Conservation (phyloP, 2,888 invertebrate species). For the Parasteatoda lunata region DNA sequence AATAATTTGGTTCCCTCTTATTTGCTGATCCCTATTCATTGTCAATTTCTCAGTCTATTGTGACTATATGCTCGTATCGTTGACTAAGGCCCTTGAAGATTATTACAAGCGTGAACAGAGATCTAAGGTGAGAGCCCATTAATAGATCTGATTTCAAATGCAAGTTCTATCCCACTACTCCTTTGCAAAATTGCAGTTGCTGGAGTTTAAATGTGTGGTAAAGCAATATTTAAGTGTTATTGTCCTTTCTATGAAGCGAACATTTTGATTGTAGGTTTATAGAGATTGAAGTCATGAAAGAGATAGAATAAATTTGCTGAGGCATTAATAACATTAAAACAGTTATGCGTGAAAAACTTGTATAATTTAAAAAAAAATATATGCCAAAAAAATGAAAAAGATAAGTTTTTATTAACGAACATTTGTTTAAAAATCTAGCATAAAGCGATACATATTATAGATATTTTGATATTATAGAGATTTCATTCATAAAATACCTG, state of each 20-base stretch:
- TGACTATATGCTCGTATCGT: conserved; percentile 25
- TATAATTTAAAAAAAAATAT: too few species aligned
- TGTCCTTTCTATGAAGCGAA: neutral
- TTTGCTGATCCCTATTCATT: conserved; percentile 15
- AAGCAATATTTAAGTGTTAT: conserved; percentile 25
- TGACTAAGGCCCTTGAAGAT: conserved; percentile 37
- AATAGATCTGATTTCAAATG: conserved; percentile 14
- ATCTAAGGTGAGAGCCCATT: conserved; percentile 20
- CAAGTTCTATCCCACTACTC: neutral
- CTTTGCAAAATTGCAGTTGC: neutral
- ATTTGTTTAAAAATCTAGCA: too few species aligned
- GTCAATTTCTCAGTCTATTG: conserved; percentile 16
- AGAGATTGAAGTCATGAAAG: neutral
- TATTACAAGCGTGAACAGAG: conserved; percentile 19
- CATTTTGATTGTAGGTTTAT: neutral
- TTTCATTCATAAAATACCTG: too few species aligned
- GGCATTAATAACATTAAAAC: neutral
- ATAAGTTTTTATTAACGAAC: too few species aligned
- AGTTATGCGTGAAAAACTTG: too few species aligned
- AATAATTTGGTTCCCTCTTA: conserved; percentile 43
- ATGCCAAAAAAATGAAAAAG: too few species aligned
- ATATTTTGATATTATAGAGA: too few species aligned
- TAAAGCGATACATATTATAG: too few species aligned
- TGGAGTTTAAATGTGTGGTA: conserved; percentile 16
- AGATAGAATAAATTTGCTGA: neutral